phyloP scores from a whole-genome alignment of 2,113 vertebrate genomes.

The Petromus typicus region DNA sequence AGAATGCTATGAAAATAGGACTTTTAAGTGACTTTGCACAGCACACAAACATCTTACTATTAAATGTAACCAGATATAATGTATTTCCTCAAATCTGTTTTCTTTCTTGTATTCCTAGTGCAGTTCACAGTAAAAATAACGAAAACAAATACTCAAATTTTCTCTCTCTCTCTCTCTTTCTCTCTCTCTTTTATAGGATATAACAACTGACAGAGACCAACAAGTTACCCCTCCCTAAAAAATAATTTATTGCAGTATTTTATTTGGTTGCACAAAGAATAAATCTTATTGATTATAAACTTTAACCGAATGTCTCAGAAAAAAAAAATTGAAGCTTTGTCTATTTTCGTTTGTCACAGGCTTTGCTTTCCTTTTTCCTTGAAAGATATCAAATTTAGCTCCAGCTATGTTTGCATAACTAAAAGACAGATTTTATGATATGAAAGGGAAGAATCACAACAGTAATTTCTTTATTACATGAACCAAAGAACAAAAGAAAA shows the following conservation, averaged over 20 bases:
- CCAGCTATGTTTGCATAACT: neutral
- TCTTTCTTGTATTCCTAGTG: neutral
- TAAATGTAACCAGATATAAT: neutral
- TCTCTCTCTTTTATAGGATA: neutral
- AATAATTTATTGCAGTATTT: neutral
- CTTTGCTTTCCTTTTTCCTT: neutral
- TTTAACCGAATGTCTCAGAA: neutral
- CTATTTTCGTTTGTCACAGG: neutral
- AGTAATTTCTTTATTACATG: neutral
- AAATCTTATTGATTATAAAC: neutral
- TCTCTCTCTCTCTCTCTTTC: neutral
- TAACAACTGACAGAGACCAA: neutral
- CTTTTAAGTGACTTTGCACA: neutral
- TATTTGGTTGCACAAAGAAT: neutral
- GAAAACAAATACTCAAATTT: neutral
- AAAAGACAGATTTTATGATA: neutral
- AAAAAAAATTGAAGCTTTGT: neutral
- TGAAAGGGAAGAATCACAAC: neutral
- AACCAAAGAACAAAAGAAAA: neutral
- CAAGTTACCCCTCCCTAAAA: neutral
- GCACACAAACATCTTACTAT: neutral
- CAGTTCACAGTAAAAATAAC: neutral
- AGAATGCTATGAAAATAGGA: constrained; percentile 5
- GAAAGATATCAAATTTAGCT: constrained; percentile 10
- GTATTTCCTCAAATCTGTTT: neutral